phyloP scores from a whole-genome alignment of 2,113 vertebrate species.

The Merops nubicus region DNA sequence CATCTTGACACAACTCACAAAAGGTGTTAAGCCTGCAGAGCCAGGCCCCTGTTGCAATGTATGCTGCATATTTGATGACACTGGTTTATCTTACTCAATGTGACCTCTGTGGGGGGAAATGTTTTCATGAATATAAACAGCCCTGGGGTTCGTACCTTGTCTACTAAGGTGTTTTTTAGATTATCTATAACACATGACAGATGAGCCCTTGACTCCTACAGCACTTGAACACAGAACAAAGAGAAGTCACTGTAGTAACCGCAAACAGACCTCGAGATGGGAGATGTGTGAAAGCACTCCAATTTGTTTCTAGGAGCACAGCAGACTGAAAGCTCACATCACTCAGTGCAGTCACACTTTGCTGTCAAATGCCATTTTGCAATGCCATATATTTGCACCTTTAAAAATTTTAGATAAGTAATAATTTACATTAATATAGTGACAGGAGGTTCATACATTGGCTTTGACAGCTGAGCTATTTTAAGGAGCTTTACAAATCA shows the following conservation, averaged over 20 bases:
- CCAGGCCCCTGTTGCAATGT: constrained; percentile 7
- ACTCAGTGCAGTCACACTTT: constrained; percentile 31
- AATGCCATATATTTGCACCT: constrained; percentile 35
- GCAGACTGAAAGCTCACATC: constrained; percentile 42
- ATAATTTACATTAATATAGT: constrained; percentile 20
- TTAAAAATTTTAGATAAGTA: constrained; percentile 40
- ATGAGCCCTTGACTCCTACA: constrained; percentile 64
- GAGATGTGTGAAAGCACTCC: constrained; percentile 46
- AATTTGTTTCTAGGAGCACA: constrained; percentile 48
- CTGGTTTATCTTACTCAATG: constrained; percentile 45
- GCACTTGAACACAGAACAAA: constrained; percentile 51
- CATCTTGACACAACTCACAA: neutral
- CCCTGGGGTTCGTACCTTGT: constrained; percentile 43
- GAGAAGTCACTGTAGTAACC: constrained; percentile 55
- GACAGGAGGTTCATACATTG: neutral
- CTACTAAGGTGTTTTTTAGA: constrained; percentile 66
- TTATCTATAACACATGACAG: constrained; percentile 67
- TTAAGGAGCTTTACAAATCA: neutral
- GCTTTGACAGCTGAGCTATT: constrained; percentile 7
- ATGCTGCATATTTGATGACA: constrained; percentile 55
- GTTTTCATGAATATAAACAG: constrained; percentile 71
- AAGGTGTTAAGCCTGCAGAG: constrained; percentile 14
- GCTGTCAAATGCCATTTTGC: constrained; percentile 55
- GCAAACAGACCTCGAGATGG: constrained; percentile 17
- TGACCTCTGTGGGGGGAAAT: constrained; percentile 42